Evolutionary conservation across 37 sponge, comb jelly and placozoan species (phyloP).

Genomic region (Eunapius fragilis): DNA sequence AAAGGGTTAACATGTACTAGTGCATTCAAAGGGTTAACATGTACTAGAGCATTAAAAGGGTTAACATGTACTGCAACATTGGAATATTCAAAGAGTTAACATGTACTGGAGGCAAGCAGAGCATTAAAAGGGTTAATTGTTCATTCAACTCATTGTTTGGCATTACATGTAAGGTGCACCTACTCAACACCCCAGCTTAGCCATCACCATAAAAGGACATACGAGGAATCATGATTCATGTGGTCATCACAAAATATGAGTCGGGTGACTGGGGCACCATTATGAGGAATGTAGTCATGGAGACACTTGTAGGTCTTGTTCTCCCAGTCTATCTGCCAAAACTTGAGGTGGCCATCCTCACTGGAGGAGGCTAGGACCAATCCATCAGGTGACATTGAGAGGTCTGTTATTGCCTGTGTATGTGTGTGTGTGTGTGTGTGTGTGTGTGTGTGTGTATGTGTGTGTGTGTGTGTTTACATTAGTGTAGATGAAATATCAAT

Average conservation of each 20-base stretch:
- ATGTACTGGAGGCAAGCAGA: too few relatives aligned
- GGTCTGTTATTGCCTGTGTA: slow-evolving; percentile 59
- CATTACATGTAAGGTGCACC: too few relatives aligned
- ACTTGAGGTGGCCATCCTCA: slow-evolving; percentile 85
- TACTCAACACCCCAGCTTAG: too few relatives aligned
- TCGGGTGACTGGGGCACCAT: slow-evolving; percentile 71
- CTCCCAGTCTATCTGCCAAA: slow-evolving; percentile 75
- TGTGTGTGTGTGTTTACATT: not conserved
- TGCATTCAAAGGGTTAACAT: too few relatives aligned
- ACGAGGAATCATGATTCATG: slow-evolving; percentile 57
- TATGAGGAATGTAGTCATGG: slow-evolving; percentile 81
- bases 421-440: not conserved
- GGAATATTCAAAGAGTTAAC: too few relatives aligned
- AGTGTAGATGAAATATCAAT: not conserved
- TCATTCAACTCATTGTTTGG: too few relatives aligned
- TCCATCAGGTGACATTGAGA: slow-evolving; percentile 88
- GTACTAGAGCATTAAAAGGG: too few relatives aligned
- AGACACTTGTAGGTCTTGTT: slow-evolving; percentile 51
- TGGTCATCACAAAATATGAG: slow-evolving; percentile 89
- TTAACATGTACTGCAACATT: too few relatives aligned
- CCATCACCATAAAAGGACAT: too few relatives aligned
- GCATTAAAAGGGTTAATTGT: too few relatives aligned
- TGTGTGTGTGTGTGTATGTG: not conserved
- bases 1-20: too few relatives aligned
- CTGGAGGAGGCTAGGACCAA: slow-evolving; percentile 81